Base-by-base conservation (phyloP, 2,113 vertebrate genomes). In the Myotis yumanensis region DNA sequence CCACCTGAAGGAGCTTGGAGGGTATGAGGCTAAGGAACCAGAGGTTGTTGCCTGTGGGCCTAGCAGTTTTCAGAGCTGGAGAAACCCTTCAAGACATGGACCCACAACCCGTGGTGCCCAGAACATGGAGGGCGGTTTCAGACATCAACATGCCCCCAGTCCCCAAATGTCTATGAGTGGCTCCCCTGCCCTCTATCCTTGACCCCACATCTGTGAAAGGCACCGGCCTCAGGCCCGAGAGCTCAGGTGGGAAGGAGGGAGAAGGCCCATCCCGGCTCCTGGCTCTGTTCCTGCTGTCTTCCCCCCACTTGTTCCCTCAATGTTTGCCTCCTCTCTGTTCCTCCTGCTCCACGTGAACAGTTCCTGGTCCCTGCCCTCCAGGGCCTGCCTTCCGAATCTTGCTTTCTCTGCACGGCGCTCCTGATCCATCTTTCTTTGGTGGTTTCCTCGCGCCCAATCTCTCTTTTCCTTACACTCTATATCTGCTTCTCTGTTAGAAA, bases 261-360 rank as follows among this genome's bases (percentile, higher is more conserved):
- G 85, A 23, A 32, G 52, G 51, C 18, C 88, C 9, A 22, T 66
- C 1, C 46, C 28, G 15, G n/a, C 30, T 66, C 69, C 20, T 3
- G 25, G 37, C n/a, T 73, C 69, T 69, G 46, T 32, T 25, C 57
- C 75, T 59, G 57, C 28, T 68, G 0, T 17, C 10, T 51, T 28
- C 46, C 25, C 23, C 4, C 30, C 7, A 5, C 12, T 40, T 40
- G 20, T 9, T 25, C 57, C 12, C 32, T 32, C 69, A 17, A 22
- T 11, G n/a, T 64, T 7, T 40, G 86, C 4, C 66, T 35, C 46
- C 20, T 30, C 15, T 51, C 46, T 66, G 37, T 23, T 22, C 57
- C 28, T 48, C 40, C 3, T 0, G 11, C 6, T 77, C 12, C 14
- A 23, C 0, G 5, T 2, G 52, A 40, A 0, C 28, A 30, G 4